Conservation (phyloP, 2,888 invertebrate genomes). For the Caenorhabditis macrosperma region DNA sequence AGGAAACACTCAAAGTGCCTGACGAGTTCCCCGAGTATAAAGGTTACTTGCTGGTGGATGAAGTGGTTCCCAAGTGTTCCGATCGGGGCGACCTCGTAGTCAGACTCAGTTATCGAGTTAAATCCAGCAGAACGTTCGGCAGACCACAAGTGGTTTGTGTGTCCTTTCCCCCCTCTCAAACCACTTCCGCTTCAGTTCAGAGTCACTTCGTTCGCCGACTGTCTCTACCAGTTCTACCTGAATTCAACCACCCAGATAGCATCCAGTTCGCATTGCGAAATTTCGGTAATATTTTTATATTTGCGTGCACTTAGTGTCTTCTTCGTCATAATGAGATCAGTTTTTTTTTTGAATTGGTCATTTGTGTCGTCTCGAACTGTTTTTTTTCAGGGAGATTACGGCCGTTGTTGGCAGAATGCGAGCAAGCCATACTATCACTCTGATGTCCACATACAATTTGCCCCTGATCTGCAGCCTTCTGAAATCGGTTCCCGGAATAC, state of each 20-base stretch:
- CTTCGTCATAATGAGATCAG: neutral
- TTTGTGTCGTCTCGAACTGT: too few species aligned
- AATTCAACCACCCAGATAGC: neutral
- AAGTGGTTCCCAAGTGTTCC: neutral
- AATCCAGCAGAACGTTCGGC: neutral
- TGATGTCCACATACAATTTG: too few species aligned
- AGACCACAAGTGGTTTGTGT: neutral
- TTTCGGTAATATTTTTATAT: neutral
- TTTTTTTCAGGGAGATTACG: too few species aligned
- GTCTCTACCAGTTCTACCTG: neutral
- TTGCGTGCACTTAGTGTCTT: too few species aligned
- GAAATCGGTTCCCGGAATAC: too few species aligned
- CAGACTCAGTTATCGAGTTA: neutral
- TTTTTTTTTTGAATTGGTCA: too few species aligned
- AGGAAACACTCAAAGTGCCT: neutral
- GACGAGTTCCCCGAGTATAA: neutral
- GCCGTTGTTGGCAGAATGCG: too few species aligned
- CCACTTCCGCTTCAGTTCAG: neutral
- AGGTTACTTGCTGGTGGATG: neutral
- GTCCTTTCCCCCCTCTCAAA: neutral
- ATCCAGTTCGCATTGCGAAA: neutral
- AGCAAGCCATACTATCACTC: too few species aligned
- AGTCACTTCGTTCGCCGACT: neutral
- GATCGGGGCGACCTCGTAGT: neutral
- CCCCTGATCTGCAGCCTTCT: too few species aligned